Percentiles rank a stretch among this genome's conserved stretches.
Evolutionary conservation across 1,140 invertebrate genomes (phyloP).

Genomic region (Achroia grisella): DNA sequence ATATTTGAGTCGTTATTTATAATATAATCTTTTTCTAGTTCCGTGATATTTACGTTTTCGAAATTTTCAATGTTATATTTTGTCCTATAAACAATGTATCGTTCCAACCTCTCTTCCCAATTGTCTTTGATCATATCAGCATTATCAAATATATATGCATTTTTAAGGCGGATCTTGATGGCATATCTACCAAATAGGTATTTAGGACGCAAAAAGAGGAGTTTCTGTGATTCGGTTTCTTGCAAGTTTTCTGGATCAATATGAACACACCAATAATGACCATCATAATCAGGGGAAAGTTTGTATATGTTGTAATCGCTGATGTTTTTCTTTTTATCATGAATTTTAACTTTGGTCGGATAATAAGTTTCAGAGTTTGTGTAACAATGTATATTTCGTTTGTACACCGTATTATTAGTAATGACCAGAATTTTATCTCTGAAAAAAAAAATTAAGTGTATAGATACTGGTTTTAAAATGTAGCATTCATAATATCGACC

Average conservation of each 20-base stretch:
- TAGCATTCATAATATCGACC: no score
- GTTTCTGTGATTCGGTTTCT: constrained; percentile 43
- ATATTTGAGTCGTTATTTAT: constrained; percentile 20
- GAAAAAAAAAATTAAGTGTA: no score
- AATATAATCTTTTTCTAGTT: constrained; percentile 28
- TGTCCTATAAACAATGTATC: constrained; percentile 41
- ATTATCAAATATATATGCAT: neutral
- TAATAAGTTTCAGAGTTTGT: constrained; percentile 48
- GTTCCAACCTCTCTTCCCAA: constrained; percentile 32
- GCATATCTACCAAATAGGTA: constrained; percentile 5
- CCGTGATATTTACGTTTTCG: constrained; percentile 11
- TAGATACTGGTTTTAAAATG: no score
- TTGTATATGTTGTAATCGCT: constrained; percentile 9
- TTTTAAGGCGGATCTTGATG: neutral
- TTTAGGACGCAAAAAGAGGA: constrained; percentile 46
- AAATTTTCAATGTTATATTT: constrained; percentile 25
- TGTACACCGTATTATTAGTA: constrained; percentile 27
- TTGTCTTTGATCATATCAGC: no score
- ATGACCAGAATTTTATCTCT: constrained; percentile 38
- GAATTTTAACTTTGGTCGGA: constrained; percentile 33
- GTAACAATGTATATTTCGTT: constrained; percentile 48
- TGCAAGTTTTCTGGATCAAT: constrained; percentile 35
- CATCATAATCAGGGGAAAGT: constrained; percentile 39
- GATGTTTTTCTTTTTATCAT: constrained; percentile 12
- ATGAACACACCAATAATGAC: constrained; percentile 64